Base-by-base conservation (phyloP, 2,888 invertebrate species). In the Aphelenchoides bicaudatus region DNA sequence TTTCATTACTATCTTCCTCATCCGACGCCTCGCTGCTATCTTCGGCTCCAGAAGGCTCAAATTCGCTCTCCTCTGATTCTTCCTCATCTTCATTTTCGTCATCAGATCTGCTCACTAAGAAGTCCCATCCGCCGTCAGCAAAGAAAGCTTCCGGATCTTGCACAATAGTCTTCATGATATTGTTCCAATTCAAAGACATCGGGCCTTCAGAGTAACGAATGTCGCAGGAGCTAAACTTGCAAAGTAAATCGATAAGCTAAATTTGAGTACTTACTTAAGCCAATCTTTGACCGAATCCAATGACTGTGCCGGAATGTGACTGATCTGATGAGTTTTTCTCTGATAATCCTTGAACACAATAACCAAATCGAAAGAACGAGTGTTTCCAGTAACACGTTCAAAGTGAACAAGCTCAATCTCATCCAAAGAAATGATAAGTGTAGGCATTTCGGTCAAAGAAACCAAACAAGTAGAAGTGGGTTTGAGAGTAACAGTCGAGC, bases 361-460 rank as follows among this genome's bases (percentile, higher is more conserved):
- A 64, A 98, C 91, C 92, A 98, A 96, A 81, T 99, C 98, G 81
- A 99, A 99, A 83, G 96, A 98, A 82, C 96, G 92, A 72, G 99
- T 83, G 78, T 94, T 93, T 81, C 98, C 96, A 81, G 92, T 91
- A 13, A 99, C 96, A 81, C 98, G 85, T 82, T 99, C 98, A 82
- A 99, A 99, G 81, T 99, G 96, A 0, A 99, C 92, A 70, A 98
- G 81, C 80, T 99, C 96, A 0, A 94, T 90, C 79, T 96, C 94
- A 80, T 96, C 96, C 23, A 99, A 83, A 0, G 96, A 90, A 60
- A 96, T 91, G 16, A 99, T 96, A 83, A 98, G 94, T 66, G 98
- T 94, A 21, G 98, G 98, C 86, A 39, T 96, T 83, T 98, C 96
- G 0, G 92, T 91, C 1, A 98, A 86, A 82, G 90, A 92, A 3